phyloP scores from a whole-genome alignment of 2,113 vertebrate species.

The Oreocharis arfaki region DNA sequence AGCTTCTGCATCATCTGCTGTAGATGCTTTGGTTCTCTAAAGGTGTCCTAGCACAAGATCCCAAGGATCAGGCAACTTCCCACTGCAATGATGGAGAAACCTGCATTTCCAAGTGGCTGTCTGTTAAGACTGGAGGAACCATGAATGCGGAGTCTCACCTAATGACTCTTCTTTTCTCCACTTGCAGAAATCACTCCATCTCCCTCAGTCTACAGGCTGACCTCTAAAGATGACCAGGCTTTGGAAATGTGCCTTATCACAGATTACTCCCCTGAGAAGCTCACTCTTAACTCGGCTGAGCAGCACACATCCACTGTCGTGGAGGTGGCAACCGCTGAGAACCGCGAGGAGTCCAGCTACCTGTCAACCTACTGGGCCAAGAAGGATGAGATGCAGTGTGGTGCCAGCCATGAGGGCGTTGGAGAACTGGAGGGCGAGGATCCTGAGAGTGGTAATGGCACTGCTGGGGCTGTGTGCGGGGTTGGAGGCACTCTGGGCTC shows the following conservation, averaged over 20 bases:
- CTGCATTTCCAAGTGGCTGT: background rate
- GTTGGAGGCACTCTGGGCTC: background rate
- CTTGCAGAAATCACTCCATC: conserved; percentile 3
- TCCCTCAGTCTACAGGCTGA: conserved; percentile 48
- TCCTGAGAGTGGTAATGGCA: conserved; percentile 30
- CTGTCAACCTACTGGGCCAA: conserved; percentile 31
- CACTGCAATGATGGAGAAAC: background rate
- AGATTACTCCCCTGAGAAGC: background rate
- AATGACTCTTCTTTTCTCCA: background rate
- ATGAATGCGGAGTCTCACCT: background rate
- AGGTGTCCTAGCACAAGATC: background rate
- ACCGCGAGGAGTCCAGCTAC: background rate
- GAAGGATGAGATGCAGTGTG: background rate
- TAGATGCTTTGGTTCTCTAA: background rate
- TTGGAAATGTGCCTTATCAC: conserved; percentile 61
- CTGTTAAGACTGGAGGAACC: background rate
- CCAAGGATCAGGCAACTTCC: background rate
- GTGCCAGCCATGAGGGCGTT: background rate
- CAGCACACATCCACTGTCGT: background rate
- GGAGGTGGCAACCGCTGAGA: background rate
- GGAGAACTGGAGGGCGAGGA: background rate
- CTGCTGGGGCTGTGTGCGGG: background rate
- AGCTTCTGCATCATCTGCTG: background rate
- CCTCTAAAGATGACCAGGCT: background rate
- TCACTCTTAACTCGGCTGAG: fast-evolving